phyloP scores from a whole-genome alignment of 2,888 invertebrate species.

The Lochmaea capreae region DNA sequence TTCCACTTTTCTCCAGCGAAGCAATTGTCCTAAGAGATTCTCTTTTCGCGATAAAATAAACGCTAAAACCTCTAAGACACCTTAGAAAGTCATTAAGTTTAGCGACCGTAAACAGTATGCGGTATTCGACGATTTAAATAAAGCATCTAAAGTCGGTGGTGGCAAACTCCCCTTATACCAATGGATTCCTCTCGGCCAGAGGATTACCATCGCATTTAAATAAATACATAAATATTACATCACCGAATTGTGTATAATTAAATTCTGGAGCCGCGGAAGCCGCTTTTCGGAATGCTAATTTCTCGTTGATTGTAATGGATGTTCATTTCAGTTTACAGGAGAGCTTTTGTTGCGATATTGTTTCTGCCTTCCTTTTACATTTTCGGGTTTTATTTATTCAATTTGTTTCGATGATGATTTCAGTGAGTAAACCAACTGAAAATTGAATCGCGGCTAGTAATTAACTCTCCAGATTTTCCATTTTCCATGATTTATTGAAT shows the following conservation, averaged over 20 bases:
- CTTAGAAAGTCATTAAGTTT: constrained; percentile 62
- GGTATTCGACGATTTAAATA: constrained; percentile 55
- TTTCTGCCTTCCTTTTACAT: constrained; percentile 53
- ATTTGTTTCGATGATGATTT: constrained; percentile 49
- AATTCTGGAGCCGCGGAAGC: constrained; percentile 63
- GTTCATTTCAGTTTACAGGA: constrained; percentile 61
- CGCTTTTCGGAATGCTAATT: constrained; percentile 64
- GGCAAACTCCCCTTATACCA: constrained; percentile 53
- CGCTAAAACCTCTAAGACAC: constrained; percentile 60
- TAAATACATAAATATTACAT: constrained; percentile 68
- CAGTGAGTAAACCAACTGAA: constrained; percentile 17
- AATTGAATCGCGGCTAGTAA: constrained; percentile 29
- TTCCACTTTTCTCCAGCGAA: constrained; percentile 22
- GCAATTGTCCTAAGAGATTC: constrained; percentile 26
- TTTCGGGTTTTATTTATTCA: constrained; percentile 53
- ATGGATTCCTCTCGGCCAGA: constrained; percentile 61
- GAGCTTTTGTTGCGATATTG: constrained; percentile 58
- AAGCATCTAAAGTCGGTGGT: constrained; percentile 46
- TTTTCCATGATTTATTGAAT: constrained; percentile 24
- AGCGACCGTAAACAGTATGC: constrained; percentile 60
- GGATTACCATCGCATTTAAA: constrained; percentile 68
- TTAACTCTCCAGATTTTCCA: constrained; percentile 25
- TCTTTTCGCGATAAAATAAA: constrained; percentile 54
- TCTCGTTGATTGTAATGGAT: constrained; percentile 65
- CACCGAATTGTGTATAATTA: constrained; percentile 67